A percentile compares a stretch with the other conserved stretches of the same genome.
phyloP scores from a whole-genome alignment of 2,797 vertebrate species.

The Tiaroga cobitis region DNA sequence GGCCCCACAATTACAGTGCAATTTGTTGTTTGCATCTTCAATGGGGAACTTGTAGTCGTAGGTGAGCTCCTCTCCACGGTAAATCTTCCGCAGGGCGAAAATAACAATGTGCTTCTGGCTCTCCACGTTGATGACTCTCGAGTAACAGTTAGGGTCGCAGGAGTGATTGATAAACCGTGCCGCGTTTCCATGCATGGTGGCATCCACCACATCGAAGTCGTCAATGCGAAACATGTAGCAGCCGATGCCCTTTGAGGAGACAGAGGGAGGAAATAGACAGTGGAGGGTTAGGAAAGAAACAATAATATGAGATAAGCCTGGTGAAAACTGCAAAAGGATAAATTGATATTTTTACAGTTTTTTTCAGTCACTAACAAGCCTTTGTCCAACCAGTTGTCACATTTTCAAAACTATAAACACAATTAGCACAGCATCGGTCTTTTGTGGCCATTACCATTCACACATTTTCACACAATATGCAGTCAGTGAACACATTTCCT shows the following conservation, averaged over 20 bases:
- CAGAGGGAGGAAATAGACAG: not conserved
- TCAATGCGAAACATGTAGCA: conserved; percentile 98
- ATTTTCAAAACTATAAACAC: no score
- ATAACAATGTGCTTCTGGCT: conserved; percentile 95
- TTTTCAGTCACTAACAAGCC: no score
- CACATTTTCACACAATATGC: no score
- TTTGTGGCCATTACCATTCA: no score
- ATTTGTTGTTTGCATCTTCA: conserved; percentile 90
- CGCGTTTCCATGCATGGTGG: conserved; percentile 91
- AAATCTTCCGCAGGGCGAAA: conserved; percentile 91
- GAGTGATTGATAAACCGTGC: conserved; percentile 97
- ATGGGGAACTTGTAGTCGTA: conserved; percentile 98
- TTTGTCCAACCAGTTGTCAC: no score
- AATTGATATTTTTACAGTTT: not conserved
- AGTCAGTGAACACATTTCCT: no score
- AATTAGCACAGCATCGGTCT: no score
- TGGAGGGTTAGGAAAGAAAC: not conserved
- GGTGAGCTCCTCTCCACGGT: conserved; percentile 92
- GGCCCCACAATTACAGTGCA: conserved; percentile 89
- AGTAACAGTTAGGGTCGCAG: conserved; percentile 95
- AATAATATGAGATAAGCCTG: not conserved
- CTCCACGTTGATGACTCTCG: conserved; percentile 91
- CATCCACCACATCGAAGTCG: conserved; percentile 92
- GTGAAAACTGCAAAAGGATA: not conserved
- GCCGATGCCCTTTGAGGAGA: conserved; percentile 83